A percentile compares a stretch with the other conserved stretches of the same genome.
Conservation (phyloP, 2,113 vertebrate species). For the Megatriorchis doriae region DNA sequence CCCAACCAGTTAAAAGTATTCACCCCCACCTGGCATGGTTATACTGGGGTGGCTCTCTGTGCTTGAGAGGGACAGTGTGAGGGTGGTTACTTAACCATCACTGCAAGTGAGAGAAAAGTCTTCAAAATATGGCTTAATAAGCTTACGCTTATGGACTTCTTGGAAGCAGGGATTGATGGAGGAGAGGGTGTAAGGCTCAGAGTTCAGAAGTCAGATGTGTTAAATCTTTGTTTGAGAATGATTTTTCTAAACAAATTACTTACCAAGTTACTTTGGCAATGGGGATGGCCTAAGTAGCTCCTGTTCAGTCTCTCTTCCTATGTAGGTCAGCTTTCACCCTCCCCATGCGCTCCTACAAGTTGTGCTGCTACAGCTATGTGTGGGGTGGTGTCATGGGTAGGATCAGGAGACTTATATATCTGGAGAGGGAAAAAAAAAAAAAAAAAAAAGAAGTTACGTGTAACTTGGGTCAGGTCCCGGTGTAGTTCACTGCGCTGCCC, state of each 20-base stretch:
- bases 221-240: background rate
- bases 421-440: background rate
- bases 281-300: background rate
- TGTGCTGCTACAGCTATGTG: background rate
- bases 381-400: accelerated
- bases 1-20: background rate
- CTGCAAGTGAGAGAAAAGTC: background rate
- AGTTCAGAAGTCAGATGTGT: background rate
- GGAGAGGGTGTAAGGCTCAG: background rate
- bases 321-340: background rate
- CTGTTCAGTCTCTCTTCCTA: background rate
- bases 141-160: background rate
- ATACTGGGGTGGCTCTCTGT: background rate
- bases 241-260: background rate
- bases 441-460: background rate
- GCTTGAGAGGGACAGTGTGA: background rate
- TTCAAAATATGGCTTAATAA: background rate
- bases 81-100: background rate
- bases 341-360: background rate
- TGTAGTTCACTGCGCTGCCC: background rate
- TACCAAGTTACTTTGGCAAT: background rate
- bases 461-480: accelerated
- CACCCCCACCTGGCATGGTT: accelerated
- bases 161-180: background rate
- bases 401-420: background rate